Evolutionary conservation across 2,888 invertebrate genomes (phyloP), one percentile per base, ranked within the genome.

Genomic region (Rosalia funebris): DNA sequence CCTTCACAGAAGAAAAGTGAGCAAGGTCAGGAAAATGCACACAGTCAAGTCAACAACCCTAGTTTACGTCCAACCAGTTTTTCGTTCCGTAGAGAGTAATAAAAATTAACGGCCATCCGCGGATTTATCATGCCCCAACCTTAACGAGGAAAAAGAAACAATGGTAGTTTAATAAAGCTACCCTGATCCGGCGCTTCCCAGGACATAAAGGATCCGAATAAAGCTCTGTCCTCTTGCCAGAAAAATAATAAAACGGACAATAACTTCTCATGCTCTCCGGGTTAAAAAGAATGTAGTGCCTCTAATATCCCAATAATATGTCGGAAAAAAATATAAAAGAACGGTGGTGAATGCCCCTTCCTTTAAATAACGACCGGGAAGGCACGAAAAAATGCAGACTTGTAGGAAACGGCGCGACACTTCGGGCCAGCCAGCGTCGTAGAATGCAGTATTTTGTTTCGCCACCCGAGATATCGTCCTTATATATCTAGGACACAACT

Each of bases 221-320:
- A 42, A 42, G 16, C 37, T 1, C 16, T 11, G 50, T 25, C 50
- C 50, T 39, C 50, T 50, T 50, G 50, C 50, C 53, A 42, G 53
- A 25, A 17, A 53, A 53, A 53, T 42, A 53, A 53, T 53, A 53
- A 53, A 53, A 53, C 16, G 53, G 42, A 53, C 53, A 32, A 53
- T 53, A 53, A 53, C 53, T 53, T 42, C 17, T 42, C 53, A 17
- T 32, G 41, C 53, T 31, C 1, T 41, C 9, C 41, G 41, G 42
- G 53, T 53, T 53, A 53, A 53, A 42, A 53, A 53, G 53, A 53
- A 53, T 32, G 53, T 53, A 53, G 53, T 53, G 32, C 20, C 50
- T 42, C 53, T 53, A 53, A 53, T 53, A 53, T 37, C 53, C 53
- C 41, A 32, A 42, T 53, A 53, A 53, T 42, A 53, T 53, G 53